Percentiles rank a stretch among this genome's conserved stretches.
These are phyloP conservation scores for Allolobophora icterica DNA, from an alignment of 2,888 invertebrate genomes.

Conservation along the genomic window DNA sequence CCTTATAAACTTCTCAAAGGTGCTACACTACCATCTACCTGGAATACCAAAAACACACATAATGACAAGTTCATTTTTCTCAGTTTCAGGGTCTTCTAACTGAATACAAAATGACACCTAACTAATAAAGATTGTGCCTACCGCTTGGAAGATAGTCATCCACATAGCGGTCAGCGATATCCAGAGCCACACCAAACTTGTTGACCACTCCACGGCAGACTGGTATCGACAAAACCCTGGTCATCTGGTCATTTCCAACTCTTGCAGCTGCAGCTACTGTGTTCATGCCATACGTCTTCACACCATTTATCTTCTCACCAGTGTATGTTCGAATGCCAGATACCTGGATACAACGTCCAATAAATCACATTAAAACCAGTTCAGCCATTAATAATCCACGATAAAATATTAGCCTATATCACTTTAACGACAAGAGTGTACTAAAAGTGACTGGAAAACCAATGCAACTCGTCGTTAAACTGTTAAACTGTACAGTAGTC, in stretches of 20 bases:
- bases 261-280: conserved; percentile 59
- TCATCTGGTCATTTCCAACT: conserved; percentile 74
- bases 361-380: background rate
- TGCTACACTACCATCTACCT: background rate
- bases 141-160: conserved; percentile 76
- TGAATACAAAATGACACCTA: background rate
- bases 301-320: conserved; percentile 31
- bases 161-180: conserved; percentile 75
- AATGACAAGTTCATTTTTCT: background rate
- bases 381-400: background rate
- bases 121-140: background rate
- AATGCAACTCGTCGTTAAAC: too few relatives aligned
- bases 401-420: too few relatives aligned
- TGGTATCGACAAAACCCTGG: conserved; percentile 66
- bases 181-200: conserved; percentile 75
- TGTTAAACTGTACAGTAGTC: too few relatives aligned
- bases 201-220: conserved; percentile 48
- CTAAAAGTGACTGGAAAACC: too few relatives aligned
- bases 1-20: background rate
- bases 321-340: conserved; percentile 23
- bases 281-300: conserved; percentile 42
- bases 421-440: too few relatives aligned
- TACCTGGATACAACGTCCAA: background rate
- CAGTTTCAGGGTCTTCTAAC: background rate
- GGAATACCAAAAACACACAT: background rate